Evolutionary conservation across 2,888 invertebrate species (phyloP).

Genomic region (Melanotus villosus): DNA sequence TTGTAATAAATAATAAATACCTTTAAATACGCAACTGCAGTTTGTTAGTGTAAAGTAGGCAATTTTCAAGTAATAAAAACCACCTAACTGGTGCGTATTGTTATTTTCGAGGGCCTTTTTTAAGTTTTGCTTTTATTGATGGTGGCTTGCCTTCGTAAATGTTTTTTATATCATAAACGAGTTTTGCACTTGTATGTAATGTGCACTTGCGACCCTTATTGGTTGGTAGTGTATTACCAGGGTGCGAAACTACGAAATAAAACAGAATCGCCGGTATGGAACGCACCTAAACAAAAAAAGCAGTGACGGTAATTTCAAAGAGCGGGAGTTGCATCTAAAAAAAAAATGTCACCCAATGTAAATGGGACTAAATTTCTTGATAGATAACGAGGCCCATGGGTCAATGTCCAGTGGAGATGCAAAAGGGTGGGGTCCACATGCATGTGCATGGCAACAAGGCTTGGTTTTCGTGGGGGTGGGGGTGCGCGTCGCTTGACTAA

Average conservation of each 20-base stretch:
- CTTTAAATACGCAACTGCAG: no score
- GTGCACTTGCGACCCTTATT: no score
- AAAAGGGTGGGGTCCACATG: constrained; percentile 51
- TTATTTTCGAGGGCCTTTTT: no score
- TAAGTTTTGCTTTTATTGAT: no score
- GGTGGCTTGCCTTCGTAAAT: no score
- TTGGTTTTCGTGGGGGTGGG: constrained; percentile 54
- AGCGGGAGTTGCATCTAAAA: background rate
- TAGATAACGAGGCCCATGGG: constrained; percentile 43
- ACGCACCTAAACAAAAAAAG: background rate
- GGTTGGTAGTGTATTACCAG: background rate
- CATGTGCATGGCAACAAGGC: constrained; percentile 64
- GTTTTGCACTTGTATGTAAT: no score
- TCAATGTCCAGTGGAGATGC: constrained; percentile 43
- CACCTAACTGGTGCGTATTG: no score
- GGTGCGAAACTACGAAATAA: background rate
- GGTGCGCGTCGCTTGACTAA: constrained; percentile 55
- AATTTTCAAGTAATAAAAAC: no score
- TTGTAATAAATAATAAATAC: no score
- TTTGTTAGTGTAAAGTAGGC: no score
- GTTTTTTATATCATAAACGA: no score
- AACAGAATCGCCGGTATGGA: background rate
- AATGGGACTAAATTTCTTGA: constrained; percentile 10
- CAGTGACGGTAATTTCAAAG: background rate
- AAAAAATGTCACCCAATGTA: background rate